Evolutionary conservation across 2,113 vertebrate species (phyloP).

Genomic region (Aix galericulata): DNA sequence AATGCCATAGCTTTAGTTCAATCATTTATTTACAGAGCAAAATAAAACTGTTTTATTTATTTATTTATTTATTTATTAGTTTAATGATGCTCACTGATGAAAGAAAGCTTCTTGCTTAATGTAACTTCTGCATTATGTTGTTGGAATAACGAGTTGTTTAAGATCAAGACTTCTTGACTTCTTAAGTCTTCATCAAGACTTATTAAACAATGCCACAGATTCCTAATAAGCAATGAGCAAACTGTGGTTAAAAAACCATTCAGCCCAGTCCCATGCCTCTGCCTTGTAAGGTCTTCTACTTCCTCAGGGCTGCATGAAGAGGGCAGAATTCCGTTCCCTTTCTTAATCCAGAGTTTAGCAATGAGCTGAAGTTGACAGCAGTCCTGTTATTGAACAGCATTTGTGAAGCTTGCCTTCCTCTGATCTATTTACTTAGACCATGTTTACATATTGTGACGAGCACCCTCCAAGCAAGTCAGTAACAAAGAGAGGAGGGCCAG

Average conservation of each 20-base stretch:
- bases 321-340: neutral
- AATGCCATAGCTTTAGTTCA: neutral
- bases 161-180: neutral
- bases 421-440: neutral
- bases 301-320: neutral
- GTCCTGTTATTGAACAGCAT: neutral
- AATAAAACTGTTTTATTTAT: neutral
- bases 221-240: neutral
- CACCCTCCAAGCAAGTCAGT: neutral
- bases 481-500: neutral
- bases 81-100: rapidly evolving
- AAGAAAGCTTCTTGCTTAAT: neutral
- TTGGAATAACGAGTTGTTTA: neutral
- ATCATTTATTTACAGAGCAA: neutral
- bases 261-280: neutral
- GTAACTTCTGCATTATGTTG: neutral
- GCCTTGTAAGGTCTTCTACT: neutral
- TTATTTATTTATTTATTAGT: neutral
- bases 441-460: neutral
- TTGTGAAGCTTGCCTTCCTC: neutral
- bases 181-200: neutral
- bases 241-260: neutral
- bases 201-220: neutral
- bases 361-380: rapidly evolving
- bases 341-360: neutral